These are phyloP conservation scores for Heteropelma amictum DNA, from an alignment of 2,888 invertebrate genomes.

Conservation along the genomic window DNA sequence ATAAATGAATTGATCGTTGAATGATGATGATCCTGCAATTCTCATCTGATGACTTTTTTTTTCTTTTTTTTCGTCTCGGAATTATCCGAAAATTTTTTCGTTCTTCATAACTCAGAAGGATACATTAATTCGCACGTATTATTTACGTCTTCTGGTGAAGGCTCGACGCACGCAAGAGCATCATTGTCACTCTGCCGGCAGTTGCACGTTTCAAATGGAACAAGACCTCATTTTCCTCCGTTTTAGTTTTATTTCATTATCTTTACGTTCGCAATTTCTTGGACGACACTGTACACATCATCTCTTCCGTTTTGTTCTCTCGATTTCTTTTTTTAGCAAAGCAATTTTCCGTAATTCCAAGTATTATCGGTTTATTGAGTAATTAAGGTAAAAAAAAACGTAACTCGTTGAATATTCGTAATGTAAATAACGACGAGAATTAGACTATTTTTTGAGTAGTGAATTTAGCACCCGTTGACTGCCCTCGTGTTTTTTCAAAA, in stretches of 20 bases:
- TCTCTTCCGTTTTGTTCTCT: too few species aligned
- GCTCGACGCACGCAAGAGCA: conserved; percentile 44
- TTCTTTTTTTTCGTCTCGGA: conserved; percentile 8
- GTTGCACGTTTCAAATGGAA: conserved; percentile 32
- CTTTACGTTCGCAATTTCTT: background rate
- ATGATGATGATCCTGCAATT: background rate
- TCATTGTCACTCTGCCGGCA: conserved; percentile 27
- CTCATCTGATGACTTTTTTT: background rate
- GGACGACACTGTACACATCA: too few species aligned
- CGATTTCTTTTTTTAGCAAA: too few species aligned
- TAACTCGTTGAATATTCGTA: too few species aligned
- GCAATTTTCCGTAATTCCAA: too few species aligned
- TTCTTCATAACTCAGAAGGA: conserved; percentile 1
- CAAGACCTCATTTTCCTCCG: too few species aligned
- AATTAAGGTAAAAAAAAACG: too few species aligned
- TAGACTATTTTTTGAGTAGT: background rate
- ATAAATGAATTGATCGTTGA: background rate
- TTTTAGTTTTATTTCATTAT: background rate
- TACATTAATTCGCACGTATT: conserved; percentile 10
- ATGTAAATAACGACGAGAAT: too few species aligned
- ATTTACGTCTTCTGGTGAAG: conserved; percentile 39
- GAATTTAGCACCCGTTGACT: background rate
- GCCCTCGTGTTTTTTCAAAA: background rate
- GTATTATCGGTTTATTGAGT: too few species aligned
- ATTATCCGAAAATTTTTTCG: background rate